phyloP scores from a whole-genome alignment of 2,113 vertebrate species.

The Chloebia gouldiae region DNA sequence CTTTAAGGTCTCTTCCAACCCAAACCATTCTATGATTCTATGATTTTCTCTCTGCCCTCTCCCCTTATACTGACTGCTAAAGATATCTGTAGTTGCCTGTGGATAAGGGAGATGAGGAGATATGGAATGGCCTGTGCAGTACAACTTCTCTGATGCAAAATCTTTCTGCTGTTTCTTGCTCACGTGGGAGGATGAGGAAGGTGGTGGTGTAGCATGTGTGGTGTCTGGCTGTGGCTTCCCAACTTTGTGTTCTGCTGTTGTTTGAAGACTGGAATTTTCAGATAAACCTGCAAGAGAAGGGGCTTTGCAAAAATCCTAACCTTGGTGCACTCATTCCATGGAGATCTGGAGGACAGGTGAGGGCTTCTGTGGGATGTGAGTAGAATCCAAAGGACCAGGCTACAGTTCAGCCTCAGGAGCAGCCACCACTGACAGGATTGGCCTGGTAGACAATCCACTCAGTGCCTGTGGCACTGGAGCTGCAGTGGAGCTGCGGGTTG shows the following conservation, averaged over 20 bases:
- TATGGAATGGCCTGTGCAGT: neutral
- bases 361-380: neutral
- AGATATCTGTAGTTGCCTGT: neutral
- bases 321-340: neutral
- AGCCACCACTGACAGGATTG: neutral
- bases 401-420: neutral
- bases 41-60: neutral
- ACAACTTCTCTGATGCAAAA: neutral
- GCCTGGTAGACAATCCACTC: neutral
- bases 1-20: neutral
- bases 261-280: neutral
- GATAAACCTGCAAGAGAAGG: neutral
- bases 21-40: neutral
- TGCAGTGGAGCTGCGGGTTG: neutral
- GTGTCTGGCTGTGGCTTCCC: neutral
- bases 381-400: neutral
- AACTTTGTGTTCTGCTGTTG: neutral
- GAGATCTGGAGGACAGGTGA: neutral
- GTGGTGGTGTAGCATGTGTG: neutral
- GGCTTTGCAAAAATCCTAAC: neutral
- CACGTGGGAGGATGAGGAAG: neutral
- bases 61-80: neutral
- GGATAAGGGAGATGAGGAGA: neutral
- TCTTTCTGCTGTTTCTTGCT: neutral
- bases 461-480: neutral